Percentiles rank a stretch among this genome's conserved stretches.
These are phyloP conservation scores for Probaryconus sp. DNA, from an alignment of 1,140 invertebrate species.

Conservation along the genomic window DNA sequence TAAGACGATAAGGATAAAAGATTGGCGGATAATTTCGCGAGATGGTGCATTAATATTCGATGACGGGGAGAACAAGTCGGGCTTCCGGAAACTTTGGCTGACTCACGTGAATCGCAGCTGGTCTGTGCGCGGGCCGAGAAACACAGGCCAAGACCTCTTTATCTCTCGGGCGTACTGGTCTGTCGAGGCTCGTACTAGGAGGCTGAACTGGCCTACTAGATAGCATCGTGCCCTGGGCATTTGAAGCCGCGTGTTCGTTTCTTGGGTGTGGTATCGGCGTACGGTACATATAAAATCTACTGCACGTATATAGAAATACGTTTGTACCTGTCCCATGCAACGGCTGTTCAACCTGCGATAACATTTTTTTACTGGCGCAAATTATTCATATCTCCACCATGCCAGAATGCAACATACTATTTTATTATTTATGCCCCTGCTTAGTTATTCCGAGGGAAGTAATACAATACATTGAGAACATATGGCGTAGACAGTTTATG, in stretches of 20 bases:
- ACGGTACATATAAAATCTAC: conserved; percentile 53
- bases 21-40: conserved; percentile 25
- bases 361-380: conserved; percentile 51
- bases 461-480: conserved; percentile 21
- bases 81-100: conserved; percentile 58
- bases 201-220: conserved; percentile 58
- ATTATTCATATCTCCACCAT: conserved; percentile 48
- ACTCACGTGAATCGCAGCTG: conserved; percentile 57
- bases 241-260: conserved; percentile 27
- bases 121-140: conserved; percentile 19
- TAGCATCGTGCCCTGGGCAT: conserved; percentile 47
- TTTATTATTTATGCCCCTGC: conserved; percentile 49
- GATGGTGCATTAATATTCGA: conserved; percentile 53
- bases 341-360: conserved; percentile 52
- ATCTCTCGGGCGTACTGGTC: conserved; percentile 11
- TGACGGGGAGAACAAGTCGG: conserved; percentile 4
- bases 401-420: conserved; percentile 24
- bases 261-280: conserved; percentile 54
- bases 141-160: conserved; percentile 9
- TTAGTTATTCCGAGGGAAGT: conserved; percentile 13
- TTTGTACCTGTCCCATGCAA: conserved; percentile 38
- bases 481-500: conserved; percentile 37
- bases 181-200: conserved; percentile 38
- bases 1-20: conserved; percentile 34
- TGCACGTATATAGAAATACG: conserved; percentile 26